Base-by-base conservation (phyloP, 2,888 invertebrate species). In the Drosophila formosana region DNA sequence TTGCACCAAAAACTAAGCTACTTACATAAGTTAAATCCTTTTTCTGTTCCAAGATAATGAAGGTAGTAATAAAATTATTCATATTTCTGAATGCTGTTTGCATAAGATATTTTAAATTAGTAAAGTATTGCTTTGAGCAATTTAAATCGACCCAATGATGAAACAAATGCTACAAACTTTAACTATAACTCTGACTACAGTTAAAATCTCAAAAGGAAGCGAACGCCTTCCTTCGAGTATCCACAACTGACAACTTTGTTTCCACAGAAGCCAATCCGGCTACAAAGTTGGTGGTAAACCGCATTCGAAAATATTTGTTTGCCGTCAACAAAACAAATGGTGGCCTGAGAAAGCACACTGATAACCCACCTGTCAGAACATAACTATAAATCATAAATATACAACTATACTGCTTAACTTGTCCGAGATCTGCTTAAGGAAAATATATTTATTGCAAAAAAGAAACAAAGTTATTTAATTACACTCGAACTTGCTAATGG, bases 211-310 rank as follows among this genome's bases (percentile, higher is more conserved):
- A 39, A 11, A 3, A 13, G 28, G 28, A 47, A 47, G 30, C 28
- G 6, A 37, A 11, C n/a, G n/a, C n/a, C n/a, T n/a, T n/a, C n/a
- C n/a, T n/a, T n/a, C n/a, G n/a, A n/a, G n/a, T n/a, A n/a, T n/a
- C n/a, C n/a, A n/a, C n/a, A n/a, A n/a, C 32, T 18, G 18, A 9
- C 7, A 9, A 0, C 3, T 11, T 53, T 43, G 30, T 43, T 26
- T 6, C 39, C 43, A 34, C 39, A 46, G 46, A 37, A 53, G 13
- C 11, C 41, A 32, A 60, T 30, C 13, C 32, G 58, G 18, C 25
- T 46, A 46, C 26, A 39, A 46, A 65, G 50, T 37, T 65, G 13
- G 65, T 28, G 65, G 65, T 39, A 8, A 52, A 47, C 58, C 60
- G 11, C 58, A 58, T 3, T 23, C 13, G 41, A 26, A 50, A 57